Conservation (phyloP, 2,888 invertebrate genomes). For the Proisotoma minuta region DNA sequence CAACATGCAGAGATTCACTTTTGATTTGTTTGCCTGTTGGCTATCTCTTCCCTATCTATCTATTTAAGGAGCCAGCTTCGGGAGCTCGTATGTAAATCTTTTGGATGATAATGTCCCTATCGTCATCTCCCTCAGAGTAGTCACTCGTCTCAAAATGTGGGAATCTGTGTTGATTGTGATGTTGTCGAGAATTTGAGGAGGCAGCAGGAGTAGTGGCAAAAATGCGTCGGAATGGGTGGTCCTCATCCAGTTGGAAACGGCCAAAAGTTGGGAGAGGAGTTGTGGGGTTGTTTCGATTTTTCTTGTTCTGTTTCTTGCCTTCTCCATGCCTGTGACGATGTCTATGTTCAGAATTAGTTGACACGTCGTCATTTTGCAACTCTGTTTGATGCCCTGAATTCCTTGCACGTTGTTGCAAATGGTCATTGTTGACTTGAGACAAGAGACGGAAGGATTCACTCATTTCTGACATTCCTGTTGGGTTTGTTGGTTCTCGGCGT, state of each 20-base stretch:
- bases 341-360: conserved; percentile 21
- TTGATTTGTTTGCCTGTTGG: too few relatives aligned
- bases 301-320: neutral
- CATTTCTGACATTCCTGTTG: conserved; percentile 18
- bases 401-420: neutral
- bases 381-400: too few relatives aligned
- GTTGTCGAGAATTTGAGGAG: neutral
- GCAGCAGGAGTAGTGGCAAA: conserved; percentile 14
- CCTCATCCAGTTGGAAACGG: conserved; percentile 33
- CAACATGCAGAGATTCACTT: too few relatives aligned
- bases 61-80: too few relatives aligned
- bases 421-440: conserved; percentile 2
- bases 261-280: conserved; percentile 15
- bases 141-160: neutral
- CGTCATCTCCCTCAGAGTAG: conserved; percentile 15
- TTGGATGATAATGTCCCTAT: conserved; percentile 38
- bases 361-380: conserved; percentile 31
- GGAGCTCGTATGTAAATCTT: conserved; percentile 41
- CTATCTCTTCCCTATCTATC: too few relatives aligned
- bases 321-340: conserved; percentile 37
- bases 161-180: neutral
- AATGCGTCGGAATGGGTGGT: conserved; percentile 44
- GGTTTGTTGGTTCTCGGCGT: conserved; percentile 15
- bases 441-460: conserved; percentile 26
- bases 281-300: neutral